These are phyloP conservation scores for Andinoacara biseriatus DNA, from an alignment of 2,113 vertebrate genomes.

Conservation along the genomic window DNA sequence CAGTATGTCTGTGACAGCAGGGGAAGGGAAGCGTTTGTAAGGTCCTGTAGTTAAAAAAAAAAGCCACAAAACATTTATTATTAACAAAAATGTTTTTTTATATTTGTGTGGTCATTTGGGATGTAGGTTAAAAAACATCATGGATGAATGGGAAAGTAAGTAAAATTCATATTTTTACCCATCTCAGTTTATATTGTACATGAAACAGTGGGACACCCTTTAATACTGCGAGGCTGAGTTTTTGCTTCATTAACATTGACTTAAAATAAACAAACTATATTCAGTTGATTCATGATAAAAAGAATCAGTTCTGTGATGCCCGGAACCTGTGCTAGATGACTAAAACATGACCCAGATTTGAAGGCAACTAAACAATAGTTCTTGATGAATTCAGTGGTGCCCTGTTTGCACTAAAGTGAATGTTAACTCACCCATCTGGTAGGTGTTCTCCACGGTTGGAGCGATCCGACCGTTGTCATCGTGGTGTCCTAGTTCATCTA, in stretches of 20 bases:
- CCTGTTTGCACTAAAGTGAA: not conserved
- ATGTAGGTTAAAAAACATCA: not conserved
- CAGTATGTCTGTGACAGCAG: constrained; percentile 83
- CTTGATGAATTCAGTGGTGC: not conserved
- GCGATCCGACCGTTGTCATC: constrained; percentile 72
- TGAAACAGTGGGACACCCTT: not conserved
- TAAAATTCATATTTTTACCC: not conserved
- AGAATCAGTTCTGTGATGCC: not conserved
- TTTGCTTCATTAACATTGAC: not conserved
- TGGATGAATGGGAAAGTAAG: not conserved
- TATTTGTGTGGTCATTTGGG: not conserved
- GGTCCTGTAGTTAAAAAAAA: constrained; percentile 77
- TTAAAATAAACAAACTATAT: not conserved
- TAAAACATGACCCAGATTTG: not conserved
- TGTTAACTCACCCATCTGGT: constrained; percentile 80
- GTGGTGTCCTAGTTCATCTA: constrained; percentile 80
- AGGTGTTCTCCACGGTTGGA: constrained; percentile 84
- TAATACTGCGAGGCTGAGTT: not conserved
- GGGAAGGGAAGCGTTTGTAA: constrained; percentile 78
- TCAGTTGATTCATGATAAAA: not conserved
- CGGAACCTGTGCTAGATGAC: not conserved
- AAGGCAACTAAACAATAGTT: not conserved
- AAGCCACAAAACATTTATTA: not conserved
- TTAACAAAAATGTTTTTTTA: not conserved
- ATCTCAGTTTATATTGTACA: not conserved